Base-by-base conservation (phyloP, 2,797 vertebrate species). In the Tokudaia muenninki region DNA sequence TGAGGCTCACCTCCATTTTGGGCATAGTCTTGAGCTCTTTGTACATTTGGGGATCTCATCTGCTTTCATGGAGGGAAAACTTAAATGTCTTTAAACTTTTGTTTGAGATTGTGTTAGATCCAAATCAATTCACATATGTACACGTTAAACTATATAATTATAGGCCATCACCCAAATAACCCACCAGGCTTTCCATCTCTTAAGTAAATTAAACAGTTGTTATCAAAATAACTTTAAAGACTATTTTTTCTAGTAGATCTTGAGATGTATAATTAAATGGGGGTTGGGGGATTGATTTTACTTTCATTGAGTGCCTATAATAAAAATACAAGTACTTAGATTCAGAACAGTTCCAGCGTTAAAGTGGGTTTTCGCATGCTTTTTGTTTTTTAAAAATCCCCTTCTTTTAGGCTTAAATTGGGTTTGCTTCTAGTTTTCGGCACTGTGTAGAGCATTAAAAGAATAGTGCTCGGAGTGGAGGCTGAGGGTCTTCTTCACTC, bases 151-250 rank as follows among this genome's bases (percentile, higher is more conserved):
- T 83, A 78, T 92, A 92, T 65, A 74, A 91, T 80, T 97, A 37
- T 92, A 96, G 95, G 92, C 55, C 88, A 37, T 95, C 95, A 70
- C 59, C n/a, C 77, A 93, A 55, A 88, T 93, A 96, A 92, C 63
- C n/a, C 87, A 41, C 65, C 44, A 65, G 87, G 34, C 86, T 97
- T 95, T 94, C 57, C 82, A 50, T 95, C 70, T 92, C 79, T 90
- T 92, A 94, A 97, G 94, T 96, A 95, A 97, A 97, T 97, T 97
- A 97, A 98, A 97, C 82, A 80, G 50, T 87, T 97, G 67, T 93
- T 95, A 92, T 77, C 75, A 96, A 97, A 95, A 95, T 94, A 90
- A 84, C 90, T 96, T 95, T 95, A 95, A 96, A 95, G 96, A 93
- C 89, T 96, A 3, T 94, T 96, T 92, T 91, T 95, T 74, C 88